These are phyloP conservation scores for Bradypodion ventrale DNA, from an alignment of 2,797 vertebrate genomes.

Conservation along the genomic window DNA sequence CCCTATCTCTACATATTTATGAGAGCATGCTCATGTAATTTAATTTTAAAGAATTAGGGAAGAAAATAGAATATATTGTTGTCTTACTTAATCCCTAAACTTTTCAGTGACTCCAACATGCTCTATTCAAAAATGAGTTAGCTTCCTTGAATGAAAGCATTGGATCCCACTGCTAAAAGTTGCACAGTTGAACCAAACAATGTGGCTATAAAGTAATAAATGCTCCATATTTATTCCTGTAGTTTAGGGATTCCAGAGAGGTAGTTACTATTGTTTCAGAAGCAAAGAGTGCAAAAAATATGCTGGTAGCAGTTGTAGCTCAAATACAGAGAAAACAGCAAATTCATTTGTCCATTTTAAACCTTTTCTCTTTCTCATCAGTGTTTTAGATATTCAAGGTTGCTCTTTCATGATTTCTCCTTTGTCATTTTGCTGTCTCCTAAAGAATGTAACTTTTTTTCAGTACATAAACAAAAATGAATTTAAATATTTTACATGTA, in stretches of 20 bases:
- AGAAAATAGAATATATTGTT: background rate
- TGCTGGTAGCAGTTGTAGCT: background rate
- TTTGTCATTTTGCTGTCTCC: background rate
- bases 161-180: background rate
- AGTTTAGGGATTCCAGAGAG: background rate
- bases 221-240: background rate
- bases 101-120: background rate
- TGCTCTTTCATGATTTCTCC: background rate
- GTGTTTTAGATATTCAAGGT: background rate
- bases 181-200: conserved; percentile 11
- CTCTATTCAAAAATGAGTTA: background rate
- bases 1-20: too few relatives aligned
- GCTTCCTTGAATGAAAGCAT: background rate
- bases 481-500: background rate
- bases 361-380: background rate
- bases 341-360: conserved; percentile 15
- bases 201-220: conserved; percentile 20
- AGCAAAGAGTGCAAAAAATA: rapidly evolving
- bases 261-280: background rate
- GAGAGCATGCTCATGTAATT: background rate
- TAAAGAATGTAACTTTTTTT: background rate
- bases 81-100: conserved; percentile 3
- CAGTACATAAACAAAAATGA: background rate
- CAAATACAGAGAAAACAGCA: background rate
- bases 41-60: background rate